Conservation (phyloP, 2,797 vertebrate species). For the Dermochelys coriacea region DNA sequence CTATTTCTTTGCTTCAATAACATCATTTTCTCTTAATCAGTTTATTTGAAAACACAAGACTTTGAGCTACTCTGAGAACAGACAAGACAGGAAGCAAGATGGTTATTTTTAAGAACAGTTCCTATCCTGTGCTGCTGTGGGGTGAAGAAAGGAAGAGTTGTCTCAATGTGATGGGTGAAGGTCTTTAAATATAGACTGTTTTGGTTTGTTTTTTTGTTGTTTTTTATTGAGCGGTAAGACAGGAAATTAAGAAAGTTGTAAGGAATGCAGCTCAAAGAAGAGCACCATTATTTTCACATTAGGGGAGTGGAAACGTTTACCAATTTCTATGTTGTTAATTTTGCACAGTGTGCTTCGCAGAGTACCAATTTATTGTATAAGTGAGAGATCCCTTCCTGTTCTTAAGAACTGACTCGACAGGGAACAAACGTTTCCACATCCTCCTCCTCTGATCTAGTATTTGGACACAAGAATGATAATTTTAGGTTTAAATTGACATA, state of each 20-base stretch:
- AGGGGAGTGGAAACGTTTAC: background rate
- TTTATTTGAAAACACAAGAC: slow-evolving; percentile 26
- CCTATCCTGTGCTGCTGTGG: background rate
- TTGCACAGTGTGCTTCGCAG: background rate
- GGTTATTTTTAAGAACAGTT: slow-evolving; percentile 52
- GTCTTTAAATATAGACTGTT: slow-evolving; percentile 1
- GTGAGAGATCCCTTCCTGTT: background rate
- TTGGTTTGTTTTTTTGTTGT: background rate
- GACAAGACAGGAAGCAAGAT: background rate
- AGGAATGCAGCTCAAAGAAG: background rate
- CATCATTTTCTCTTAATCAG: background rate
- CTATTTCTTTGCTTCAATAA: background rate
- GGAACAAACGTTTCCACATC: background rate
- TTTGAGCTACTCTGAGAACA: slow-evolving; percentile 17
- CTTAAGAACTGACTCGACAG: background rate
- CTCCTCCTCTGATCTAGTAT: background rate
- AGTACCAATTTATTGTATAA: background rate
- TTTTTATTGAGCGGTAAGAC: background rate
- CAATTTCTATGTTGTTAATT: background rate
- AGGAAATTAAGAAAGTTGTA: background rate
- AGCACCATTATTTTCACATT: background rate
- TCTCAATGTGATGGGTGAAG: slow-evolving; percentile 30
- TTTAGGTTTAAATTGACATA: background rate
- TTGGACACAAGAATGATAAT: background rate
- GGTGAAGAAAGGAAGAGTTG: background rate